Conservation (phyloP, 2,797 vertebrate genomes). For the Cuniculus paca region DNA sequence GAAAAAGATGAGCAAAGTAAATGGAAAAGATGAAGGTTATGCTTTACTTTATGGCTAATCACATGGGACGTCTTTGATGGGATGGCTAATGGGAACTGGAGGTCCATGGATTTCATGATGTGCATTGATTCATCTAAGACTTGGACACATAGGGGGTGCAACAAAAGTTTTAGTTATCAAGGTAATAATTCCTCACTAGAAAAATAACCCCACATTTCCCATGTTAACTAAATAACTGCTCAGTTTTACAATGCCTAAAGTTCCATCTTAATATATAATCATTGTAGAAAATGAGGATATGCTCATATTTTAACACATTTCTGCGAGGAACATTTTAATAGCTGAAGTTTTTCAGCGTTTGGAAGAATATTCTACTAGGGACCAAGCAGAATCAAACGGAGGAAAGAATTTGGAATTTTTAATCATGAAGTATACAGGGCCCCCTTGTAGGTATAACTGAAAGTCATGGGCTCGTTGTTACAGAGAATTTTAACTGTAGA, state of each 20-base stretch:
- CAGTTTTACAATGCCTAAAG: constrained; percentile 38
- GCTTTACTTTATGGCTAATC: neutral
- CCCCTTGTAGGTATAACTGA: neutral
- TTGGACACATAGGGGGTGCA: neutral
- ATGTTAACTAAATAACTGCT: neutral
- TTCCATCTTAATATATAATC: neutral
- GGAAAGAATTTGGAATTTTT: neutral
- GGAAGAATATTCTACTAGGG: constrained; percentile 44
- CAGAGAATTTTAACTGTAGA: constrained; percentile 16
- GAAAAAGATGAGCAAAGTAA: neutral
- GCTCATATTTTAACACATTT: constrained; percentile 36
- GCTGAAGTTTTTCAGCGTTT: neutral
- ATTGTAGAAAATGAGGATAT: constrained; percentile 17
- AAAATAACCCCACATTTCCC: neutral
- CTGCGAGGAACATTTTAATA: constrained; percentile 43
- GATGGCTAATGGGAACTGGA: neutral
- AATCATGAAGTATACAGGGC: neutral
- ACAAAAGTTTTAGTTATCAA: neutral
- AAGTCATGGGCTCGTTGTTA: neutral
- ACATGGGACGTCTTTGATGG: neutral
- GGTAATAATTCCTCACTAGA: neutral
- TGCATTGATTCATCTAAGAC: neutral
- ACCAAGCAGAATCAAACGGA: constrained; percentile 48
- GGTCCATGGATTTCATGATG: neutral
- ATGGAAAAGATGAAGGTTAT: neutral